A percentile compares a stretch with the other conserved stretches of the same genome.
phyloP scores from a whole-genome alignment of 2,113 vertebrate species.

The Daubentonia madagascariensis region DNA sequence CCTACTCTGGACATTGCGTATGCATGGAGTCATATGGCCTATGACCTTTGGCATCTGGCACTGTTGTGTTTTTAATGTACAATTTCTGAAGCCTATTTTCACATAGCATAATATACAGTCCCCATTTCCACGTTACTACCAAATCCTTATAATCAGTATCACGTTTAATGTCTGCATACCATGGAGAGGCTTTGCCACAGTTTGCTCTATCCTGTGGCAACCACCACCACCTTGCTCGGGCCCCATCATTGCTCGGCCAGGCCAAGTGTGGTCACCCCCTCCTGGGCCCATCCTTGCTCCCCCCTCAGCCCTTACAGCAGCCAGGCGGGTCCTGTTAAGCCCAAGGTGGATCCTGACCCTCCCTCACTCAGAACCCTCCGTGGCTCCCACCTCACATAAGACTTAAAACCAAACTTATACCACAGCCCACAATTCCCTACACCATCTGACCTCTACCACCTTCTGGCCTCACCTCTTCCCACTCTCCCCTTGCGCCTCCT shows the following conservation, averaged over 20 bases:
- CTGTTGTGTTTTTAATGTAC: background rate
- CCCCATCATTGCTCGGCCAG: background rate
- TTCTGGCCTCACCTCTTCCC: background rate
- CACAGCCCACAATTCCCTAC: background rate
- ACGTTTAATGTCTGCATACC: background rate
- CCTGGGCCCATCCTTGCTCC: background rate
- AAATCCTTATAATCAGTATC: background rate
- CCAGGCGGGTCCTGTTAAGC: background rate
- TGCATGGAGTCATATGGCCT: background rate
- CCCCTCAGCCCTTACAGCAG: background rate
- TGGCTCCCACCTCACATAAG: background rate
- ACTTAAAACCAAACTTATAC: background rate
- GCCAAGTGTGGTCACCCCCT: background rate
- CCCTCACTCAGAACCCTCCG: background rate
- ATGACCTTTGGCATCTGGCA: background rate
- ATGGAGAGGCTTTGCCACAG: background rate
- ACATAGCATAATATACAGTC: background rate
- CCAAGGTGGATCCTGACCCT: background rate
- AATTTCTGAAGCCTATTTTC: background rate
- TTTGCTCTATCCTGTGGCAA: background rate
- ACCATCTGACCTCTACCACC: background rate
- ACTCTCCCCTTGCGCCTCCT: background rate
- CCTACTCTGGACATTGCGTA: background rate
- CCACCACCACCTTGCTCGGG: background rate
- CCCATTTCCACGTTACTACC: background rate